Evolutionary conservation across 2,113 vertebrate species (phyloP).

Genomic region (Alouatta palliata): DNA sequence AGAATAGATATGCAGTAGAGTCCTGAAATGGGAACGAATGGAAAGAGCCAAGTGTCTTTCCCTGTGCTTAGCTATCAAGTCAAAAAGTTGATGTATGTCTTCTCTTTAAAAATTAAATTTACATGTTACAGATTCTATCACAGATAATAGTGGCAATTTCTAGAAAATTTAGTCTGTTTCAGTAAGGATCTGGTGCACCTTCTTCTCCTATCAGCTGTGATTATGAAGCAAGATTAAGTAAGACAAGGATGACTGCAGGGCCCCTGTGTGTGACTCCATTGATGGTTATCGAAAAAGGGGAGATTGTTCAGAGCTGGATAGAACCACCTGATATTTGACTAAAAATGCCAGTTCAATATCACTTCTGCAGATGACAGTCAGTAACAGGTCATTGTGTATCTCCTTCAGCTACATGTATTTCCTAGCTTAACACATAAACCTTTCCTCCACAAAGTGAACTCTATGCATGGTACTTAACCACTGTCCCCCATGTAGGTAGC

Average conservation of each 20-base stretch:
- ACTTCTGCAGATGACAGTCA: neutral
- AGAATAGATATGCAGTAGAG: neutral
- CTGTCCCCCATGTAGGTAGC: neutral
- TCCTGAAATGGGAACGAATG: neutral
- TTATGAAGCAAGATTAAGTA: neutral
- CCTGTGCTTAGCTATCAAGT: neutral
- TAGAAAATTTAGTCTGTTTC: neutral
- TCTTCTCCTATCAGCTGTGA: neutral
- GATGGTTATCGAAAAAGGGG: neutral
- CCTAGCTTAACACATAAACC: neutral
- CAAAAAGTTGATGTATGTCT: neutral
- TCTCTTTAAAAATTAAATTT: constrained; percentile 10
- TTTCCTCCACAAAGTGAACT: neutral
- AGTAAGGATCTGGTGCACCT: neutral
- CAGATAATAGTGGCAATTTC: neutral
- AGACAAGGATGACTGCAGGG: neutral
- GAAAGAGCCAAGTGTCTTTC: neutral
- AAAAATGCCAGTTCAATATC: neutral
- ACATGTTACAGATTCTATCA: neutral
- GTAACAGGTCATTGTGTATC: neutral
- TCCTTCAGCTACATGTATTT: neutral
- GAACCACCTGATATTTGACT: neutral
- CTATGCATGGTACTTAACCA: neutral
- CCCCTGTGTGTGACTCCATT: neutral
- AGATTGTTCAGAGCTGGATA: neutral